Evolutionary conservation across 2,113 vertebrate species (phyloP).

Genomic region (Synchiropus splendidus): DNA sequence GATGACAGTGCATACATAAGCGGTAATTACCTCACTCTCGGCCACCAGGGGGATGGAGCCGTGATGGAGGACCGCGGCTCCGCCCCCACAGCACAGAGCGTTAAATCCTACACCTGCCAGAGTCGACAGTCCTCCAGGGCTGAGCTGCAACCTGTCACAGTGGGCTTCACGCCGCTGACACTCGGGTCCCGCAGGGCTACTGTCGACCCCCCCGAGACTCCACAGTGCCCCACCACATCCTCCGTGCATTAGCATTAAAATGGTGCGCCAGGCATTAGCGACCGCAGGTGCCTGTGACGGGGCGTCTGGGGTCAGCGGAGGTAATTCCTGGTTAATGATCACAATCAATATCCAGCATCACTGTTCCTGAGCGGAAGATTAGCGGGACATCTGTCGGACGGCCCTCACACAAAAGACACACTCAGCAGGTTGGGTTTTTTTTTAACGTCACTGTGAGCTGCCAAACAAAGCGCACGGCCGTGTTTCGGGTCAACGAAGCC

Average conservation of each 20-base stretch:
- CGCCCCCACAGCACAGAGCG: constrained; percentile 11
- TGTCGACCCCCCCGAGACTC: constrained; percentile 21
- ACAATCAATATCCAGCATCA: constrained; percentile 42
- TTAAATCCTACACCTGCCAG: constrained; percentile 45
- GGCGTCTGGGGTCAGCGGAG: no score
- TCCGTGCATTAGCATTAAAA: constrained; percentile 33
- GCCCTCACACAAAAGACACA: constrained; percentile 16
- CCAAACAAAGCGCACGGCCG: constrained; percentile 5
- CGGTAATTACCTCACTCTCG: constrained; percentile 61
- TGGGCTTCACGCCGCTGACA: constrained; percentile 29
- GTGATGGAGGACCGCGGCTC: constrained; percentile 10
- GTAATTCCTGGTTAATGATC: constrained; percentile 16
- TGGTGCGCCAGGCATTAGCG: constrained; percentile 25
- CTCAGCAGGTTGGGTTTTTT: constrained; percentile 7
- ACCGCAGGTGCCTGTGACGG: constrained; percentile 13
- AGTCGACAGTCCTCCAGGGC: constrained; percentile 39
- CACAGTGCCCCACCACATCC: constrained; percentile 7
- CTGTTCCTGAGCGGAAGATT: constrained; percentile 18
- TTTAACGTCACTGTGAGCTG: neutral
- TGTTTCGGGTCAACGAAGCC: constrained; percentile 8
- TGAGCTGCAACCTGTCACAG: constrained; percentile 34
- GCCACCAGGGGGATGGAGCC: constrained; percentile 23
- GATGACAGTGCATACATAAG: constrained; percentile 57
- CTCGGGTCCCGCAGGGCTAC: constrained; percentile 8
- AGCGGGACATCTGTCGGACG: constrained; percentile 38